Conservation (phyloP, 37 sponge, comb jelly and placozoan genomes). For the Aplysina aerophoba region DNA sequence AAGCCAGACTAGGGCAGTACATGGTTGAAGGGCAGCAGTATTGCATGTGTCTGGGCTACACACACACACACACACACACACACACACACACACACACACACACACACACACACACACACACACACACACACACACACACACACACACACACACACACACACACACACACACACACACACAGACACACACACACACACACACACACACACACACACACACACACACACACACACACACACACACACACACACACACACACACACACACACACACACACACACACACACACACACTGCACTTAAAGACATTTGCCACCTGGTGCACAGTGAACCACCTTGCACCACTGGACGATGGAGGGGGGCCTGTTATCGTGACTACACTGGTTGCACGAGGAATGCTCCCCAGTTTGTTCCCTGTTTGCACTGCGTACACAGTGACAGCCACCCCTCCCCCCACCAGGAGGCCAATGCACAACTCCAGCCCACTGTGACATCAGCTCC, state of each 20-base stretch:
- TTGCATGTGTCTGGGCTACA: no score
- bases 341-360: no score
- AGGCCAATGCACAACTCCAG: no score
- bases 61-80: constrained; percentile 1
- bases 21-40: no score
- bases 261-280: constrained; percentile 29
- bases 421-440: no score
- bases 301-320: neutral
- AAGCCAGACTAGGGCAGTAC: no score
- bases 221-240: constrained; percentile 28
- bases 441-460: no score
- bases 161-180: constrained; percentile 23
- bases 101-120: constrained; percentile 16
- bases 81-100: constrained; percentile 35
- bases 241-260: constrained; percentile 22
- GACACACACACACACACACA: constrained; percentile 25
- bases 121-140: constrained; percentile 35
- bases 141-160: constrained; percentile 37
- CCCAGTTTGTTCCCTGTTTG: no score
- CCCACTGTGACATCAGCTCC: no score
- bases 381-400: no score
- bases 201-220: constrained; percentile 22
- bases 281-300: constrained; percentile 7
- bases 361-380: no score
- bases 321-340: neutral